Conservation (phyloP, 2,888 invertebrate species). For the Synanthedon formicaeformis region DNA sequence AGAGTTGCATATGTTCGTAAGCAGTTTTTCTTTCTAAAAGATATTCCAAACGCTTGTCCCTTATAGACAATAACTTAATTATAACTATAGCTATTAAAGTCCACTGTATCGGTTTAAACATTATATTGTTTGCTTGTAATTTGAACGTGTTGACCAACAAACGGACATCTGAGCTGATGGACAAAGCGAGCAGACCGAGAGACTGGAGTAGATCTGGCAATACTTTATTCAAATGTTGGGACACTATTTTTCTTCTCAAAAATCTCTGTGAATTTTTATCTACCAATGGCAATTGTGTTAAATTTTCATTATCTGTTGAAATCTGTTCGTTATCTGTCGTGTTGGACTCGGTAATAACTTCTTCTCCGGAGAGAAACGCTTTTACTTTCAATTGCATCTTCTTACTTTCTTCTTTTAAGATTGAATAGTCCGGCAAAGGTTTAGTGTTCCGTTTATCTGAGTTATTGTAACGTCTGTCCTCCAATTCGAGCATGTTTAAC, state of each 20-base stretch:
- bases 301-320: conserved; percentile 26
- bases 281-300: conserved; percentile 72
- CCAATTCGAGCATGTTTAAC: conserved; percentile 73
- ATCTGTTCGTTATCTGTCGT: conserved; percentile 10
- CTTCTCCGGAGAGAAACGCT: conserved; percentile 72
- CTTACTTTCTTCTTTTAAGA: conserved; percentile 73
- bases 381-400: conserved; percentile 74
- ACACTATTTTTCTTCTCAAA: conserved; percentile 76
- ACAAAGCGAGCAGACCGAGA: conserved; percentile 47
- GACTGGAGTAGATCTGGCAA: conserved; percentile 69
- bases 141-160: conserved; percentile 74
- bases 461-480: conserved; percentile 69
- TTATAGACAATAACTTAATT: conserved; percentile 70
- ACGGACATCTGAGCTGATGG: conserved; percentile 55
- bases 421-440: conserved; percentile 74
- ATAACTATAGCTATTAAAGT: conserved; percentile 76
- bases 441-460: conserved; percentile 47
- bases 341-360: conserved; percentile 41
- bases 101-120: conserved; percentile 80
- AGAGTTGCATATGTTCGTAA: conserved; percentile 51
- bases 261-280: conserved; percentile 76
- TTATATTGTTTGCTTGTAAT: conserved; percentile 77
- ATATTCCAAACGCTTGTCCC: conserved; percentile 36
- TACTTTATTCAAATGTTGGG: conserved; percentile 75
- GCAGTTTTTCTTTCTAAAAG: conserved; percentile 38